These are phyloP conservation scores for Tribolium madens DNA, from an alignment of 1,140 invertebrate species.

Conservation along the genomic window DNA sequence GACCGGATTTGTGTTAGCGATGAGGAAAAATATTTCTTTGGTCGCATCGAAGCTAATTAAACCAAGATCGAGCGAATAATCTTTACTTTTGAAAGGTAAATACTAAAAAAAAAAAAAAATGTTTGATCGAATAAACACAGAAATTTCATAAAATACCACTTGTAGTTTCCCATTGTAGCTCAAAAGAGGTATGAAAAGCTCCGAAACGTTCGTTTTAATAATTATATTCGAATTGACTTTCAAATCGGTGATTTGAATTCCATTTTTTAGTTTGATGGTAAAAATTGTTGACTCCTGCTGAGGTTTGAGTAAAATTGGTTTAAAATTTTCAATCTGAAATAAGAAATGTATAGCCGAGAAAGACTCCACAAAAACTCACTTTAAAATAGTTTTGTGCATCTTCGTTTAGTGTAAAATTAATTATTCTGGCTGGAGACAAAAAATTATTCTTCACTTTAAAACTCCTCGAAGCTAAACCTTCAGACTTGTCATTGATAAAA, in stretches of 20 bases:
- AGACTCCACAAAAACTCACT: conserved; percentile 60
- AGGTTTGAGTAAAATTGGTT: conserved; percentile 73
- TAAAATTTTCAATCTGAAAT: conserved; percentile 75
- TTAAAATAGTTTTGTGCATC: conserved; percentile 74
- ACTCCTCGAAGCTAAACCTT: conserved; percentile 65
- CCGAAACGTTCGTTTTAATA: conserved; percentile 81
- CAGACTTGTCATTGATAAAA: conserved; percentile 68
- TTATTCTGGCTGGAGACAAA: conserved; percentile 76
- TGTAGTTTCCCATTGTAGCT: conserved; percentile 81
- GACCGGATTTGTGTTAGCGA: conserved; percentile 84
- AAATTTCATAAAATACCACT: conserved; percentile 64
- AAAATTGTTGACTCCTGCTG: conserved; percentile 73
- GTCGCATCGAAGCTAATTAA: conserved; percentile 77
- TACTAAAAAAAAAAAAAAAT: conserved; percentile 62
- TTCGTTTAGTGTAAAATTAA: conserved; percentile 75
- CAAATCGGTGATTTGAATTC: conserved; percentile 69
- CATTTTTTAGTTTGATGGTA: conserved; percentile 70
- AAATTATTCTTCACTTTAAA: conserved; percentile 80
- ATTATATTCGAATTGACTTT: conserved; percentile 75
- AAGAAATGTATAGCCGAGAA: neutral
- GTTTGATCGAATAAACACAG: neutral
- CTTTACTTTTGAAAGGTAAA: conserved; percentile 67
- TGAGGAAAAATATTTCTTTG: conserved; percentile 77
- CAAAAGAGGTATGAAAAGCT: conserved; percentile 76
- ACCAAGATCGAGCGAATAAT: conserved; percentile 79